Percentiles rank a stretch among this genome's conserved stretches.
Evolutionary conservation across 2,113 vertebrate species (phyloP).

Genomic region (Leiothrix lutea): DNA sequence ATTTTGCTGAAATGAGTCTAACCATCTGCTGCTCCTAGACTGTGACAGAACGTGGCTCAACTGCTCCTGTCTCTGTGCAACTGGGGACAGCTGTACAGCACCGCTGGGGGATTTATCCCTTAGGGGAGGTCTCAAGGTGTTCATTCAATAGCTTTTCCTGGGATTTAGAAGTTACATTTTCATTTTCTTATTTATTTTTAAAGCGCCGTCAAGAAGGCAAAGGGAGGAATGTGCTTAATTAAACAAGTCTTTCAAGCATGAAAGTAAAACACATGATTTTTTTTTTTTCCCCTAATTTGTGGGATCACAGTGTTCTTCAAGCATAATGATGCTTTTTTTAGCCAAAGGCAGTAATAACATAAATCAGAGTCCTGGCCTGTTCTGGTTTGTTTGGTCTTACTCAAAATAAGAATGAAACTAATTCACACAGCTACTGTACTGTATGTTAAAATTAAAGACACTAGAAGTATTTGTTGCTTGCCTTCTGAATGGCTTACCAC

Average conservation of each 20-base stretch:
- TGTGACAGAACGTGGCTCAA: neutral
- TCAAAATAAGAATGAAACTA: conserved; percentile 45
- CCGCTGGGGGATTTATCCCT: neutral
- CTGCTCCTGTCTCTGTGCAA: neutral
- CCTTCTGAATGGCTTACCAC: conserved; percentile 19
- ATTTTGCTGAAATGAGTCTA: neutral
- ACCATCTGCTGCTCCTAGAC: neutral
- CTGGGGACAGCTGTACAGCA: neutral
- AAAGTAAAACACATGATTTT: neutral
- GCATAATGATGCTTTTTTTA: conserved; percentile 45
- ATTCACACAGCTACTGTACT: conserved; percentile 25
- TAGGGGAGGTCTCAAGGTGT: neutral
- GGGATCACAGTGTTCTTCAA: conserved; percentile 34
- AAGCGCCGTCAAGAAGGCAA: neutral
- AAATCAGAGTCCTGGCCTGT: conserved; percentile 40
- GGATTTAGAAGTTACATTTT: neutral
- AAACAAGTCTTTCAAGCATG: conserved; percentile 42
- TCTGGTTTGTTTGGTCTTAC: conserved; percentile 49
- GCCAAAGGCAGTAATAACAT: conserved; percentile 45
- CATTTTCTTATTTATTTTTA: neutral
- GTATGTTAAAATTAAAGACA: neutral
- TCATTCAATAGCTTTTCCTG: neutral
- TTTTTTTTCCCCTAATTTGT: neutral
- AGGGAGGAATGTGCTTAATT: neutral
- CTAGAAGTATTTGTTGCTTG: neutral